phyloP scores from a whole-genome alignment of 2,113 vertebrate species.

The Aegotheles bennettii region DNA sequence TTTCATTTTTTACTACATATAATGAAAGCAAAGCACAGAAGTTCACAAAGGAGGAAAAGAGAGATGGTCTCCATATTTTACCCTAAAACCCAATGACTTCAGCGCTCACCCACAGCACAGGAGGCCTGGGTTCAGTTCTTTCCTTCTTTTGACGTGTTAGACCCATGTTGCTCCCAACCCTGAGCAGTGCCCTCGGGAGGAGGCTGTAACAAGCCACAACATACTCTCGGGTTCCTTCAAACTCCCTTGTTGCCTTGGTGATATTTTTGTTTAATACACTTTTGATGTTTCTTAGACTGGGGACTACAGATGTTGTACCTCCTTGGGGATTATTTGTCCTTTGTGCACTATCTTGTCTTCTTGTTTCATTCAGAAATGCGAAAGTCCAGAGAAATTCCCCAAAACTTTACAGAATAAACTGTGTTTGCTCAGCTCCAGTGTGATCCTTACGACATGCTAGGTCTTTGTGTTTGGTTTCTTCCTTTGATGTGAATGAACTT shows the following conservation, averaged over 20 bases:
- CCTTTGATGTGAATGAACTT: conserved; percentile 49
- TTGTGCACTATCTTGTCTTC: neutral
- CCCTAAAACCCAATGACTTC: neutral
- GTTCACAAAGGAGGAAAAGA: neutral
- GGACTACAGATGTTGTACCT: neutral
- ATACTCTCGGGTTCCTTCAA: neutral
- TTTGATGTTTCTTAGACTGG: neutral
- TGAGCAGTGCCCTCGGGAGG: neutral
- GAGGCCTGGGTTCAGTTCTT: neutral
- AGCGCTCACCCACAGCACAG: neutral
- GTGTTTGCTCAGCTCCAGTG: neutral
- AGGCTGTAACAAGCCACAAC: conserved; percentile 23
- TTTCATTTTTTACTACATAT: neutral
- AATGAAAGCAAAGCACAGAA: neutral
- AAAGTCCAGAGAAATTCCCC: neutral
- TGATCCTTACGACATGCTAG: neutral
- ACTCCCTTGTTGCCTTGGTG: neutral
- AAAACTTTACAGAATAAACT: neutral
- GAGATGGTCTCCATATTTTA: neutral
- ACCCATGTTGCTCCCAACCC: neutral
- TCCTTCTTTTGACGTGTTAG: neutral
- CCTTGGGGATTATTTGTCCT: neutral
- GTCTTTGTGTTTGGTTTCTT: neutral
- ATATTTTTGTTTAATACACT: neutral
- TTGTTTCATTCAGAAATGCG: neutral